These are phyloP conservation scores for Podilymbus podiceps DNA, from an alignment of 2,113 vertebrate species.

Conservation along the genomic window DNA sequence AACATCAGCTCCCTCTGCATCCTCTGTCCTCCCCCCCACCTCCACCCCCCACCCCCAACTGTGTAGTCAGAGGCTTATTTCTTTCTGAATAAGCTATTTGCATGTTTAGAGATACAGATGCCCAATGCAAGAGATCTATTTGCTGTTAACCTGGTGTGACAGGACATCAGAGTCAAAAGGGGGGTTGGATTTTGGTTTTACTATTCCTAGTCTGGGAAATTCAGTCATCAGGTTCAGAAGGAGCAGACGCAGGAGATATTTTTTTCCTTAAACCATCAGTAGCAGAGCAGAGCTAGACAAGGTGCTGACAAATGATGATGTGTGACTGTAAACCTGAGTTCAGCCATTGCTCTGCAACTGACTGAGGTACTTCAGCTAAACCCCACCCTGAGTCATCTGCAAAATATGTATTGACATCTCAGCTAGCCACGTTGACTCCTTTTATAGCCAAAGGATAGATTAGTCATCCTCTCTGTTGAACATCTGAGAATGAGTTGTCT, in stretches of 20 bases:
- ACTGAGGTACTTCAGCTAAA: background rate
- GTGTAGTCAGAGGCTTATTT: background rate
- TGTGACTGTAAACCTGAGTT: background rate
- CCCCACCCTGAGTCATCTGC: background rate
- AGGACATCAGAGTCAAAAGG: background rate
- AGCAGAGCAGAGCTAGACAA: background rate
- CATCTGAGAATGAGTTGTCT: background rate
- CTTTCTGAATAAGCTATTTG: background rate
- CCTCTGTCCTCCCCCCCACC: background rate
- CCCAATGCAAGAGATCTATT: background rate
- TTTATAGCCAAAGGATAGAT: background rate
- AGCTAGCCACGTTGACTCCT: background rate
- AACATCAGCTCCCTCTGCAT: constrained; percentile 3
- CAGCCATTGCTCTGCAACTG: background rate
- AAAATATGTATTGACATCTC: background rate
- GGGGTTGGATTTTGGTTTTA: background rate
- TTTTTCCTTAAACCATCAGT: background rate
- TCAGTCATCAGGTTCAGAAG: background rate
- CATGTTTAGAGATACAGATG: background rate
- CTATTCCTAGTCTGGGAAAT: background rate
- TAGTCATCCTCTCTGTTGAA: background rate
- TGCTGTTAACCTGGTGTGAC: background rate
- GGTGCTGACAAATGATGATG: background rate
- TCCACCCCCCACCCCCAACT: background rate
- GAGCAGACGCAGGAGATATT: background rate